Evolutionary conservation across 2,888 invertebrate species (phyloP).

Genomic region (Entomobrya multifasciata): DNA sequence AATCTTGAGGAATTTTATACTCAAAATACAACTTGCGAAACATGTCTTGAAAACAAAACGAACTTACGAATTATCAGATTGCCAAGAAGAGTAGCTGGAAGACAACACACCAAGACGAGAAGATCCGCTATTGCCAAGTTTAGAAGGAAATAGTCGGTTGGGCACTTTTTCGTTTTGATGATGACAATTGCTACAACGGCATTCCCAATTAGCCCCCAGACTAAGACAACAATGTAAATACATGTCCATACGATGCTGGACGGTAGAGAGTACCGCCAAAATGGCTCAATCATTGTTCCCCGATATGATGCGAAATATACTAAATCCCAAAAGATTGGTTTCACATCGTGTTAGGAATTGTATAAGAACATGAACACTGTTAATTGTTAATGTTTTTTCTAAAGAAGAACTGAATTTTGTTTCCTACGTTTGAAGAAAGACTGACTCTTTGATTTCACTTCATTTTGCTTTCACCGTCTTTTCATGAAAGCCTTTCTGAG

Average conservation of each 20-base stretch:
- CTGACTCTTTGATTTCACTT: too few relatives aligned
- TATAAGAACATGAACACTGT: too few relatives aligned
- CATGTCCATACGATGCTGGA: constrained; percentile 77
- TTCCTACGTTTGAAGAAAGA: too few relatives aligned
- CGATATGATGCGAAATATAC: not conserved
- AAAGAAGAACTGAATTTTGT: too few relatives aligned
- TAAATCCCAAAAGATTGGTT: too few relatives aligned
- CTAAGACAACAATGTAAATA: constrained; percentile 78
- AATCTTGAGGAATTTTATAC: too few relatives aligned
- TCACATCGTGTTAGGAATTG: too few relatives aligned
- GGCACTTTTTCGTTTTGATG: constrained; percentile 80
- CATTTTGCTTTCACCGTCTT: too few relatives aligned
- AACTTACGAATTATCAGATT: constrained; percentile 84
- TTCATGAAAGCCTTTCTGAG: too few relatives aligned
- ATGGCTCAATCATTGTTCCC: constrained; percentile 71
- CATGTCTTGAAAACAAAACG: too few relatives aligned
- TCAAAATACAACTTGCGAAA: too few relatives aligned
- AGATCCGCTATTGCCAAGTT: constrained; percentile 84
- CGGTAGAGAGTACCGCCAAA: constrained; percentile 77
- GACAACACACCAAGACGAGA: constrained; percentile 84
- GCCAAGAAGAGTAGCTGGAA: constrained; percentile 84
- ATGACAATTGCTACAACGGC: constrained; percentile 78
- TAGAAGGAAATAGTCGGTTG: constrained; percentile 84
- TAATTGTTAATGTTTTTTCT: too few relatives aligned
- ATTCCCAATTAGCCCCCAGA: constrained; percentile 78